A percentile compares a stretch with the other conserved stretches of the same genome.
These are phyloP conservation scores for Catocala fraxini DNA, from an alignment of 2,888 invertebrate genomes.

Conservation along the genomic window DNA sequence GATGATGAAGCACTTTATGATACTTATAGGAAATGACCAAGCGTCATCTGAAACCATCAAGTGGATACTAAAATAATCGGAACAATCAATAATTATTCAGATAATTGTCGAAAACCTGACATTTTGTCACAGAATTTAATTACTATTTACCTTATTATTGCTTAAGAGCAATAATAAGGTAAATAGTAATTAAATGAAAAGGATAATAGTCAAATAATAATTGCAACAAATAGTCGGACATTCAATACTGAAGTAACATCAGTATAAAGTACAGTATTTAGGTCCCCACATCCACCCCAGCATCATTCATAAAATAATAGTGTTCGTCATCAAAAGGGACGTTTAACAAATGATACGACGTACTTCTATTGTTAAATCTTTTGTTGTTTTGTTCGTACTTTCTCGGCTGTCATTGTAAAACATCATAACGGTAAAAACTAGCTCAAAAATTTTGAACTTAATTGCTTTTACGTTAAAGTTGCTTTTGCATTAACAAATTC, in stretches of 20 bases:
- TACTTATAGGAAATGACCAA: slow-evolving; percentile 7
- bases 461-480: slow-evolving; percentile 16
- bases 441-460: slow-evolving; percentile 44
- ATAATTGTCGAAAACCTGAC: too few relatives aligned
- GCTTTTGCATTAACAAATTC: slow-evolving; percentile 24
- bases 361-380: slow-evolving; percentile 84
- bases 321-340: slow-evolving; percentile 84
- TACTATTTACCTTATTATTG: too few relatives aligned
- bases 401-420: slow-evolving; percentile 56
- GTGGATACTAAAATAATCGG: too few relatives aligned
- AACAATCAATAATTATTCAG: too few relatives aligned
- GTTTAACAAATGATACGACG: slow-evolving; percentile 86
- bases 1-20: slow-evolving; percentile 6
- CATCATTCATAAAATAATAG: slow-evolving; percentile 86
- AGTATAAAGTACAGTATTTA: slow-evolving; percentile 67
- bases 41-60: background rate
- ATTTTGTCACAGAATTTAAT: too few relatives aligned
- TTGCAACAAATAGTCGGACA: slow-evolving; percentile 11
- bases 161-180: slow-evolving; percentile 3
- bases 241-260: slow-evolving; percentile 45
- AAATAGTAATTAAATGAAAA: slow-evolving; percentile 1
- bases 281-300: slow-evolving; percentile 65
- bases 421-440: slow-evolving; percentile 48
- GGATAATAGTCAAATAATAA: background rate
- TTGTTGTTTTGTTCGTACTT: slow-evolving; percentile 78